These are phyloP conservation scores for Macrophya annulata DNA, from an alignment of 2,888 invertebrate genomes.

Conservation along the genomic window DNA sequence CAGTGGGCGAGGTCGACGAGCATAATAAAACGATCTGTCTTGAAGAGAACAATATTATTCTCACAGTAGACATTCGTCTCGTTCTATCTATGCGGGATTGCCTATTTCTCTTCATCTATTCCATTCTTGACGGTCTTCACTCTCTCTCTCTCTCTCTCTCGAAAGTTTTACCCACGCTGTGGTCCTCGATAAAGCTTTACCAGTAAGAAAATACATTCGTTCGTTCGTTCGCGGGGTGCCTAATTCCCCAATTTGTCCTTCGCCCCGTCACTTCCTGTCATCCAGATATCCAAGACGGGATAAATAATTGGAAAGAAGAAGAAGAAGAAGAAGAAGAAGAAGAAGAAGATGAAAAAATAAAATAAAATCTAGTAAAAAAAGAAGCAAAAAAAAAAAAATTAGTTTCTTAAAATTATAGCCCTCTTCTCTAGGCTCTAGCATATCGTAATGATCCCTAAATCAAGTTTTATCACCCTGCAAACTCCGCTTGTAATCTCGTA, in stretches of 20 bases:
- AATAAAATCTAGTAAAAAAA: background rate
- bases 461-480: background rate
- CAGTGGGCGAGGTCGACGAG: conserved; percentile 16
- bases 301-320: background rate
- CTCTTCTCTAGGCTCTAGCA: no score
- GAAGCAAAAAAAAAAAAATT: background rate
- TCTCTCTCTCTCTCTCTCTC: no score
- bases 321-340: background rate
- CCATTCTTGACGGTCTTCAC: conserved; percentile 36
- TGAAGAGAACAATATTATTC: conserved; percentile 53
- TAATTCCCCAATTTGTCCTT: conserved; percentile 49
- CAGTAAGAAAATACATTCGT: conserved; percentile 40
- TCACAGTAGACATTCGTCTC: conserved; percentile 51
- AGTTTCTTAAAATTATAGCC: background rate
- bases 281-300: background rate
- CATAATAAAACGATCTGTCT: conserved; percentile 55
- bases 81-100: conserved; percentile 50
- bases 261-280: conserved; percentile 20
- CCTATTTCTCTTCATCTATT: conserved; percentile 56
- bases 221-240: conserved; percentile 20
- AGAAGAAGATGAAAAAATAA: background rate
- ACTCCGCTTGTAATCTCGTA: background rate
- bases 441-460: background rate
- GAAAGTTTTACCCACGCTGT: background rate
- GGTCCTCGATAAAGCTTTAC: conserved; percentile 43